Evolutionary conservation across 2,888 invertebrate genomes (phyloP), one percentile per base, ranked within the genome.

Genomic region (Stenolophus ochropezus): DNA sequence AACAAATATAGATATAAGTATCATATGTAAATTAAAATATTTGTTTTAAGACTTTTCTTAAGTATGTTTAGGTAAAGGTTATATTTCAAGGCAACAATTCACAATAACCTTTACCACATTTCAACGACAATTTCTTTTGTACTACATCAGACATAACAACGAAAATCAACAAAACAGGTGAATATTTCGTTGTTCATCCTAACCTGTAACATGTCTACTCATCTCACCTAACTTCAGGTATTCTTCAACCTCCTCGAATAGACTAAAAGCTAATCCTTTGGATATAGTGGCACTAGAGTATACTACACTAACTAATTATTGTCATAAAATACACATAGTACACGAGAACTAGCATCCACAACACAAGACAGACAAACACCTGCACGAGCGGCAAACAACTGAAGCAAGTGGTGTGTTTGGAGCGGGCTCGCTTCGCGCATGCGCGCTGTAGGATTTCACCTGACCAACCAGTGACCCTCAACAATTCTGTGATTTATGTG

Each of bases 341-440:
- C n/a, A 79, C 61, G 42, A 61, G 61, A 77, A 79, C 14, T 51
- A 79, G 69, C 33, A 53, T 65, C n/a, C 65, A 69, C 61, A 21
- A 65, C 69, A 69, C 51, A 27, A 51, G 4, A 71, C 33, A 78
- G 78, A 61, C 47, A 79, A 20, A 77, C 83, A 84, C 84, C 84
- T 85, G 84, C 84, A 82, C 84, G 80, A 82, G 76, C 83, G 81
- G 83, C 83, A 83, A 82, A 83, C 84, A 83, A 84, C 84, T 84
- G 83, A 84, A 83, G 83, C 83, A 82, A 83, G 83, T 83, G 83
- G 65, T 69, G 27, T 33, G 33, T 78, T 81, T 71, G 49, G 78
- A 82, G 81, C 83, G 83, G 81, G 82, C 23, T 42, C 33, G 79
- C 77, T 53, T 58, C 51, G 82, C 61, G 83, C 80, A 81, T 84